Base-by-base conservation (phyloP, 2,797 vertebrate genomes). In the Chelon labrosus region DNA sequence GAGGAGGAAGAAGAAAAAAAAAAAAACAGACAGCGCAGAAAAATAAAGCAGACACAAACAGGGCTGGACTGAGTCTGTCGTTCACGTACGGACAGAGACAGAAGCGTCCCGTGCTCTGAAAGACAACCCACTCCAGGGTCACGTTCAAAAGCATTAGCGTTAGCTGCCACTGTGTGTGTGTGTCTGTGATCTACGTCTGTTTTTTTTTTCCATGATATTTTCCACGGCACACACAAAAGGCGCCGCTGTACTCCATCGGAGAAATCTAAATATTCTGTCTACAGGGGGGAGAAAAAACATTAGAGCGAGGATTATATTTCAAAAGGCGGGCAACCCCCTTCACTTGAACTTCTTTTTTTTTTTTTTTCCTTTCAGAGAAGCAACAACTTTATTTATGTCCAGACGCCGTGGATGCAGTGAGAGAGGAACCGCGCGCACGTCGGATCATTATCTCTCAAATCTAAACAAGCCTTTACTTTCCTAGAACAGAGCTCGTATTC, bases 381-480 rank as follows among this genome's bases (percentile, higher is more conserved):
- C 70, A 74, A 75, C 78, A 72, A 85, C 86, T 90, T 93, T 90
- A 90, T 91, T 90, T 84, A 83, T 83, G 75, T 75, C 70, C 61
- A 82, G 91, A 89, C 75, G 67, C 68, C 76, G 80, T 60, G 47
- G 78, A 89, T 73, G 75, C 69, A 70, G 83, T 7, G 54, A 77
- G 71, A 65, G 75, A 44, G 77, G 64, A 82, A 77, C 81, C 78
- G 62, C 20, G 61, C 86, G 85, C 82, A 17, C 88, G 86, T 65
- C 46, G 70, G 92, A 94, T 94, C 87, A 88, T 93, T 93, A 94
- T 94, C 92, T 91, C 81, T 47, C 75, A 85, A 92, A 94, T 90
- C 89, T 93, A 94, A 94, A 94, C 92, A 93, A 89, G 84, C 69
- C 86, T 89, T 83, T 89, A 81, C 92, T 91, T 89, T 94, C 88